Evolutionary conservation across 2,797 vertebrate species (phyloP), one percentile per base, ranked within the genome.

Genomic region (Trematomus bernacchii): DNA sequence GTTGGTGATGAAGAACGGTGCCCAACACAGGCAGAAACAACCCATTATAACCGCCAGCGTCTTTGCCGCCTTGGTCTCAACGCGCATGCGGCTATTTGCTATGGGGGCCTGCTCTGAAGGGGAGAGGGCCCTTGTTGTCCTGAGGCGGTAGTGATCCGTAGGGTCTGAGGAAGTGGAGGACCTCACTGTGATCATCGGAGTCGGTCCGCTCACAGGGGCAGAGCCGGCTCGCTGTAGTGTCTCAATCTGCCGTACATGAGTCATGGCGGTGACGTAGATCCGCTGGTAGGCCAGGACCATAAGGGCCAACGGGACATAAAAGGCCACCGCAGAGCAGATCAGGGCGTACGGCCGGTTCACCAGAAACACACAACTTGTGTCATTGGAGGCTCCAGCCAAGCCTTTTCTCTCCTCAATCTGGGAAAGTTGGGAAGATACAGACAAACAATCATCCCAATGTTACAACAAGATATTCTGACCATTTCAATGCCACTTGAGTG

Each of bases 11-110:
- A 96, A 96, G 88, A 96, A 96, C 0, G 95, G 95, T 0, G 95
- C 94, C 95, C 95, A 96, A 86, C 95, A 96, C 2, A 96, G 86
- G 66, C 95, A 96, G 90, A 96, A 96, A 80, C 95, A 96, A 18
- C 95, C 95, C 95, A 96, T 96, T 44, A 96, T 96, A 12, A 96
- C 48, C 0, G 95, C 95, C 77, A 96, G 83, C 0, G 95, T 96
- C 87, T 96, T 96, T 59, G 95, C 95, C 0, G 95, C 95, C 76
- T 96, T 96, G 2, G 95, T 95, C 86, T 96, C 95, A 2, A 95
- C 86, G 15, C 93, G 93, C 91, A 96, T 95, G 73, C 94, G 94
- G 77, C 91, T 95, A 46, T 88, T 86, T 0, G 42, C 37, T 7
- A 85, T 50, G 12, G 88, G 87, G 44, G 53, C 55, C 0, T 88